Evolutionary conservation across 2,888 invertebrate species (phyloP).

Genomic region (Acrobasis consociella): DNA sequence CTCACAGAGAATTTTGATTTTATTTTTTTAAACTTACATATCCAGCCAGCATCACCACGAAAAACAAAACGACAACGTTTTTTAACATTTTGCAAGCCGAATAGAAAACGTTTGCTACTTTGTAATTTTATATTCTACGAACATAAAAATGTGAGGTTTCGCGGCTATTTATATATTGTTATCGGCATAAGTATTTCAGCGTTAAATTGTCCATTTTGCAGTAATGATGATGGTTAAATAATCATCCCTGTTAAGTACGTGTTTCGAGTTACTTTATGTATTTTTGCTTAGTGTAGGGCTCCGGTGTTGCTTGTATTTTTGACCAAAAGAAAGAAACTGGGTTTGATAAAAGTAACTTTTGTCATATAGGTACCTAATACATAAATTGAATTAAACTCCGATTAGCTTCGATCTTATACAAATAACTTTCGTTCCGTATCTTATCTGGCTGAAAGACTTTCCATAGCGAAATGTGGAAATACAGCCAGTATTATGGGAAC

Average conservation of each 20-base stretch:
- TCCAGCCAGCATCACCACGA: constrained; percentile 24
- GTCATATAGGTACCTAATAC: no score
- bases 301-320: neutral
- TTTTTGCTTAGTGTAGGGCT: neutral
- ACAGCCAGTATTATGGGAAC: no score
- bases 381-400: no score
- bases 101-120: neutral
- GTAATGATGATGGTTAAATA: constrained; percentile 27
- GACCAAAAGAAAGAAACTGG: no score
- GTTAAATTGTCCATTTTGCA: constrained; percentile 19
- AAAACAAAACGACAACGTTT: constrained; percentile 18
- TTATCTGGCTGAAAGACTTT: no score
- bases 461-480: no score
- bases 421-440: no score
- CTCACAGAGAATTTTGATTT: neutral
- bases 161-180: constrained; percentile 9
- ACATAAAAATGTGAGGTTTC: neutral
- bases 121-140: neutral
- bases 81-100: constrained; percentile 5
- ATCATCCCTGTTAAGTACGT: constrained; percentile 19
- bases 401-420: no score
- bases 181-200: constrained; percentile 16
- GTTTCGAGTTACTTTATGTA: neutral
- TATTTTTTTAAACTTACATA: neutral
- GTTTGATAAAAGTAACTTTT: no score